These are phyloP conservation scores for Aythya baeri DNA, from an alignment of 2,113 vertebrate species.

Conservation along the genomic window DNA sequence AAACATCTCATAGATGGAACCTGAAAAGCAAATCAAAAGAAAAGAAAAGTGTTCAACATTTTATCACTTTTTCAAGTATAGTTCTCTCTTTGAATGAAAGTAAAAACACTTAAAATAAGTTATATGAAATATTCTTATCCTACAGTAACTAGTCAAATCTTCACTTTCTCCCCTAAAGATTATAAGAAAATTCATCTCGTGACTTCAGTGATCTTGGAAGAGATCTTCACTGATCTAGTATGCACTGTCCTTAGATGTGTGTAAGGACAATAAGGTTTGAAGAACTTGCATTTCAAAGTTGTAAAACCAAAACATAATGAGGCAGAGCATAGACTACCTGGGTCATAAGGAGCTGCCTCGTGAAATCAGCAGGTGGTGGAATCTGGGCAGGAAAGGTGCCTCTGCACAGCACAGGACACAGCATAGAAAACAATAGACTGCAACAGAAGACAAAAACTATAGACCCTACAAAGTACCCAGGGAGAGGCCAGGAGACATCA, in stretches of 20 bases:
- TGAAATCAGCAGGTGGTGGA: background rate
- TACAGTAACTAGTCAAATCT: background rate
- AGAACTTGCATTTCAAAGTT: background rate
- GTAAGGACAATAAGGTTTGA: background rate
- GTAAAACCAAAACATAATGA: background rate
- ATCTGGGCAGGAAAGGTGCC: background rate
- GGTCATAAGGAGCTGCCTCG: background rate
- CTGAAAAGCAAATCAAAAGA: constrained; percentile 66
- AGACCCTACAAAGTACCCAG: background rate
- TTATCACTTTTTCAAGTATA: background rate
- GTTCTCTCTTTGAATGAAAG: background rate
- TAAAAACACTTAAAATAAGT: constrained; percentile 5
- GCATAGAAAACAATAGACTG: background rate
- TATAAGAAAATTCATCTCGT: background rate
- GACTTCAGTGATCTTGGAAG: background rate
- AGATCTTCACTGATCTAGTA: no score
- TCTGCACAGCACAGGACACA: background rate
- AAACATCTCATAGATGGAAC: constrained; percentile 82
- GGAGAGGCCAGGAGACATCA: background rate
- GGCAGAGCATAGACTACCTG: rapidly evolving
- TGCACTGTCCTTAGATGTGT: background rate
- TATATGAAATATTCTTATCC: background rate
- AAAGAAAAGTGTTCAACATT: background rate
- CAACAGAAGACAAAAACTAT: background rate
- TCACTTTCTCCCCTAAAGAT: background rate